Evolutionary conservation across 2,797 vertebrate species (phyloP), one percentile per base, ranked within the genome.

Genomic region (Alauda arvensis): DNA sequence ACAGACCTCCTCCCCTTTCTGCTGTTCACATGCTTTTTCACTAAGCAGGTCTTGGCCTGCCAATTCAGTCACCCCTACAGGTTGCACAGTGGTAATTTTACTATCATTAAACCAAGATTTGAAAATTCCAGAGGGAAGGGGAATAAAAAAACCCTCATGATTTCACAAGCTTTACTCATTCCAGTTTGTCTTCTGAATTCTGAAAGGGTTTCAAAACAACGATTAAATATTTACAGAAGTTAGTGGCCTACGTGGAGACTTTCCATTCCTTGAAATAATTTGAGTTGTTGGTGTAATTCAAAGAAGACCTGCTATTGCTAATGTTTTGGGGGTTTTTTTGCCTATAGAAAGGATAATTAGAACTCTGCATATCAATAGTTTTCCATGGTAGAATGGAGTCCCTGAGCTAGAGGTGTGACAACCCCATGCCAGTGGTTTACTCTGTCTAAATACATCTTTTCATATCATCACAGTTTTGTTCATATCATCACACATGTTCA

Each of bases 31-130:
- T 79, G 55, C 33, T 85, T 88, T 75, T 80, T 51, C 71, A 72
- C 55, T 34, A 67, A 78, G 18, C 43, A 65, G 39, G 74, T 76
- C 87, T 93, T 92, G 70, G 69, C 24, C 85, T 93, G 74, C 70
- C 9, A 4, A 26, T 78, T 63, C 86, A 90, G 53, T 93, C 87
- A 68, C 29, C 31, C 34, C 91, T 85, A 43, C 37, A 57, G 91
- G 42, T 33, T 37, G 55, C 45, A 56, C 77, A 76, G 60, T 71
- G 40, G 56, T 68, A 80, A 79, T 88, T 94, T 94, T 83, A 77
- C 76, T 89, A 69, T 42, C 62, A 78, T 83, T 71, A 91, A 95
- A 89, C 37, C 31, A 77, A 57, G 26, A 92, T 51, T 69, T 87
- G 70, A 10, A 84, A 78, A 46, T 46, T 85, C 34, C 60, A 76